Conservation (phyloP, 2,888 invertebrate genomes). For the Aphidius colemani region DNA sequence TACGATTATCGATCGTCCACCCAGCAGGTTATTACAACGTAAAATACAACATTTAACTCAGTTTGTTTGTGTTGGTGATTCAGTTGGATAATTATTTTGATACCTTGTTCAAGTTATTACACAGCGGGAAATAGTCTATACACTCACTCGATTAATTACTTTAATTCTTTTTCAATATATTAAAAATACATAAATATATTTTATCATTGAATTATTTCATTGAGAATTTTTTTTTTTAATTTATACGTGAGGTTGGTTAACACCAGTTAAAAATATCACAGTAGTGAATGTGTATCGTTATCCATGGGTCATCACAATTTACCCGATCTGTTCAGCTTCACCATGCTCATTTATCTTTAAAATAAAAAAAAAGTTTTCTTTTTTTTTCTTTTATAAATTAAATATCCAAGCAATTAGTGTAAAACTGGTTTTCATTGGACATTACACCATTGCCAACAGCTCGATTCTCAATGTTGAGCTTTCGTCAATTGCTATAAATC, state of each 20-base stretch:
- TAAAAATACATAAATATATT: background rate
- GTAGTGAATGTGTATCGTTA: conserved; percentile 38
- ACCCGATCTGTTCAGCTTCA: too few relatives aligned
- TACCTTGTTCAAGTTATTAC: conserved; percentile 14
- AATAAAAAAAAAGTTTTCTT: too few relatives aligned
- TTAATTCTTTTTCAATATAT: background rate
- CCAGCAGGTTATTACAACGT: conserved; percentile 6
- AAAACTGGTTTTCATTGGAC: conserved; percentile 42
- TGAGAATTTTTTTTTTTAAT: too few relatives aligned
- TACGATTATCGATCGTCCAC: conserved; percentile 19
- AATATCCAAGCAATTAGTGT: conserved; percentile 44
- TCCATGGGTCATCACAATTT: conserved; percentile 14
- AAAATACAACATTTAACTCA: conserved; percentile 6
- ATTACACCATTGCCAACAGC: conserved; percentile 29
- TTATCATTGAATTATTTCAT: conserved; percentile 4
- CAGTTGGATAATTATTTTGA: conserved; percentile 24
- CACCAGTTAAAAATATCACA: conserved; percentile 27
- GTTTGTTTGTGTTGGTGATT: background rate
- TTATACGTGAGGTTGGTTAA: conserved; percentile 33
- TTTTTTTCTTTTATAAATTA: too few relatives aligned
- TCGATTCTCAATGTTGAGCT: conserved; percentile 22
- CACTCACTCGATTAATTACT: conserved; percentile 12
- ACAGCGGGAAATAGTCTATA: conserved; percentile 6
- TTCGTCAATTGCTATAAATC: conserved; percentile 27
- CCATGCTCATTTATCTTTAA: too few relatives aligned